Conservation (phyloP, 2,113 vertebrate genomes). For the Opisthocomus hoazin region DNA sequence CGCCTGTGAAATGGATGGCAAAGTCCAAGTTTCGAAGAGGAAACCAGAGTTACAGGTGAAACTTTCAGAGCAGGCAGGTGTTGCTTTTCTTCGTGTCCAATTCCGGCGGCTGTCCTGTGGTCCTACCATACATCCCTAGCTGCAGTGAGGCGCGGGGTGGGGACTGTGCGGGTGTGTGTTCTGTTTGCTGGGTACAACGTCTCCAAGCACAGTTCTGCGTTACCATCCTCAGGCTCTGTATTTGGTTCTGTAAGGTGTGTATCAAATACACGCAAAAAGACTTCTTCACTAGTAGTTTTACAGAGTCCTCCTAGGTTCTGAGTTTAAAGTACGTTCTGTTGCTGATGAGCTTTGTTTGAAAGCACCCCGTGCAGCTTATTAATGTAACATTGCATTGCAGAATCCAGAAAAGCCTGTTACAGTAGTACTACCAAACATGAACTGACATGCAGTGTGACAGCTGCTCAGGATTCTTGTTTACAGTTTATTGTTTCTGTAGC, state of each 20-base stretch:
- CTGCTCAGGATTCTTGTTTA: background rate
- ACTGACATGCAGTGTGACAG: background rate
- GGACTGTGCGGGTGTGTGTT: background rate
- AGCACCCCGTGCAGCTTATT: background rate
- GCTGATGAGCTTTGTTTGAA: background rate
- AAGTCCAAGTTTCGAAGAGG: slow-evolving; percentile 18
- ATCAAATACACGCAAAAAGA: background rate
- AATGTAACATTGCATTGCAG: background rate
- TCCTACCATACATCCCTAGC: background rate
- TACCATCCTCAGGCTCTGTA: background rate
- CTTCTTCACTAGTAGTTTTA: background rate
- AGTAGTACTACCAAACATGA: background rate
- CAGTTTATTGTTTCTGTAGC: background rate
- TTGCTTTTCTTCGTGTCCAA: background rate
- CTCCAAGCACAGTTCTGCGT: background rate
- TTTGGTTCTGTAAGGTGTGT: background rate
- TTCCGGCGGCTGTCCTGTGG: background rate
- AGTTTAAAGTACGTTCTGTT: background rate
- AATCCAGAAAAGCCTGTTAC: slow-evolving; percentile 38
- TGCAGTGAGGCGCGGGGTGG: fast-evolving
- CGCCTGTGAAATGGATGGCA: background rate
- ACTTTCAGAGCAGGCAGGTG: background rate
- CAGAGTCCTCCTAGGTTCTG: background rate
- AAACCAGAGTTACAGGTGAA: background rate
- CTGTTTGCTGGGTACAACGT: background rate